Evolutionary conservation across 2,797 vertebrate genomes (phyloP), one percentile per base, ranked within the genome.

Genomic region (Microctenopoma stevenorrisi): DNA sequence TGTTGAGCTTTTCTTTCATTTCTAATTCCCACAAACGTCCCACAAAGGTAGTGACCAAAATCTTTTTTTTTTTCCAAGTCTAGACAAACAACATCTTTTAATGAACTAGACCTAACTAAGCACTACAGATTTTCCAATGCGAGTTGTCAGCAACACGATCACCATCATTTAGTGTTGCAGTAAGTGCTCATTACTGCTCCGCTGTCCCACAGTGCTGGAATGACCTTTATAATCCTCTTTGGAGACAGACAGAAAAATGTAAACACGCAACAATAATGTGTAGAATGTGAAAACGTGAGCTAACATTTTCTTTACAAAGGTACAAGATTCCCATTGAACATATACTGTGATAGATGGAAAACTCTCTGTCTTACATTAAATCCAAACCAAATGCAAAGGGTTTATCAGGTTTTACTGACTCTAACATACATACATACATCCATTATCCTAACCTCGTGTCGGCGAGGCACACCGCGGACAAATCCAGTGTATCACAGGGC

Each of bases 1-100:
- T 88, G 87, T 71, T 57, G 14, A 0, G 25, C 30, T 63, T 57
- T 55, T 15, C n/a, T 42, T 26, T 57, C 2, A 7, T 8, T n/a
- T 67, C 26, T 44, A 22, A 38, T 44, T 68, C 22, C 46, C 30
- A 50, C 43, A 66, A 4, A 47, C 30, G 16, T 28, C 13, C 51
- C 22, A 22, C 22, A 22, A 22, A 22, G 18, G 25, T 46, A 16
- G 28, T 22, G 43, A 78, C 49, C 73, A 69, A 63, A 78, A 71
- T 8, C 22, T 70, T 57, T 33, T 38, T 38, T 8, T n/a, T 70
- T 57, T 33, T 38, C 12, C 37, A 50, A n/a, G 42, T 65, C 10
- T 9, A 26, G 22, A 58, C 50, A 68, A 68, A 79, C 68, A 64
- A 3, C 28, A 30, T 51, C 44, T 28, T 8, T 30, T 16, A 48